Evolutionary conservation across 2,797 vertebrate genomes (phyloP), one percentile per base, ranked within the genome.

Genomic region (Rallus crepitans): DNA sequence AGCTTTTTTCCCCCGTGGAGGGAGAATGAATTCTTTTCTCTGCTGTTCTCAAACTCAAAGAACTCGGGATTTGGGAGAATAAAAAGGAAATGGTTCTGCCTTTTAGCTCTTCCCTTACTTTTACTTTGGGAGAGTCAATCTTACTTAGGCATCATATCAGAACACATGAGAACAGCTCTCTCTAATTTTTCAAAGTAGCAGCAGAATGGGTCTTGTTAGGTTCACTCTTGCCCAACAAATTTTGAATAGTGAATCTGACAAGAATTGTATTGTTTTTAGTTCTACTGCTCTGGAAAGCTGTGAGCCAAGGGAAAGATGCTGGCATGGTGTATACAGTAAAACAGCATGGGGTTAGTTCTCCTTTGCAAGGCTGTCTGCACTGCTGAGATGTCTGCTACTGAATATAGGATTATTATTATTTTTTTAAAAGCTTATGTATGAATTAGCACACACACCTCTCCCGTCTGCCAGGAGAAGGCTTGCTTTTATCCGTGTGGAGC

Each of bases 341-440:
- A 88, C 95, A 94, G 95, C 96, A 96, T 94, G 95, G 91, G 91
- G 77, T 92, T 96, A 91, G 94, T 93, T 96, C 90, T 95, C 85
- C 94, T 96, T 97, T 92, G 95, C 94, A 97, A 96, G 96, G 93
- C 95, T 94, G 93, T 95, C 96, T 97, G 95, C 94, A 96, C 93
- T 94, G 93, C 94, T 96, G 89, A 89, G 90, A 94, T 79, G 77
- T 95, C 96, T 96, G 94, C 95, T 96, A 90, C 94, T 89, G 93
- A 95, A 89, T 94, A 89, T 89, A 96, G 93, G 88, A 87, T 84
- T 88, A 83, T 94, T 91, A 82, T 69, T 73, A 57, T 88, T 90
- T 81, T 81, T 91, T 94, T 90, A 87, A 91, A 95, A 94, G 37
- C 65, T 92, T 82, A 63, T 45, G 27, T 91, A 91, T 82, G 82